phyloP scores from a whole-genome alignment of 2,888 invertebrate species.

The Chloromyia formosa region DNA sequence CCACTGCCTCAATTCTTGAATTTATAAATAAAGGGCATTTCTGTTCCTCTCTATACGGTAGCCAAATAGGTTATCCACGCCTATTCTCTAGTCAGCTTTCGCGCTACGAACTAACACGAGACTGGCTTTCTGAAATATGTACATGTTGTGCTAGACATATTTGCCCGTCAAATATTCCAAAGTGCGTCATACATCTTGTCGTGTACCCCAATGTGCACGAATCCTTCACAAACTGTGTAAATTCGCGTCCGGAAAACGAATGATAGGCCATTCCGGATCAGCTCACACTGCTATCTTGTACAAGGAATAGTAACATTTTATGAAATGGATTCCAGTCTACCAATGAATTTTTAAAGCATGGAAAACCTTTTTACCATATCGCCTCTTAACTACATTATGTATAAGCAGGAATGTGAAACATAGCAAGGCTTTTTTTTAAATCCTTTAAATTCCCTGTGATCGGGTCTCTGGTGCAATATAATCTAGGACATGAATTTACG shows the following conservation, averaged over 20 bases:
- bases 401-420: constrained; percentile 17
- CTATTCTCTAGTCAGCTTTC: not conserved
- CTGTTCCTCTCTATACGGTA: not conserved
- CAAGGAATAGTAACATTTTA: constrained; percentile 22
- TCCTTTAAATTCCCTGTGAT: not conserved
- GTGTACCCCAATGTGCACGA: not conserved
- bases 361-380: constrained; percentile 36
- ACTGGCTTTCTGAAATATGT: constrained; percentile 10
- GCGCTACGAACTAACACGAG: not conserved
- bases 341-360: constrained; percentile 40
- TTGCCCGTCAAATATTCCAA: constrained; percentile 6
- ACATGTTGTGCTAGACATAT: constrained; percentile 20
- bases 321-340: constrained; percentile 35
- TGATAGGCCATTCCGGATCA: not conserved
- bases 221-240: not conserved
- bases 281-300: not conserved
- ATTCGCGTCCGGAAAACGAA: not conserved
- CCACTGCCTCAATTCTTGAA: not conserved
- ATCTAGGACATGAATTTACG: too few species aligned
- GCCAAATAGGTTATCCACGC: not conserved
- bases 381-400: not conserved
- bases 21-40: not conserved
- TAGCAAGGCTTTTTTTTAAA: constrained; percentile 11
- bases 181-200: constrained; percentile 5
- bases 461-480: too few species aligned